phyloP scores from a whole-genome alignment of 2,888 invertebrate genomes.

The Eilema caniola region DNA sequence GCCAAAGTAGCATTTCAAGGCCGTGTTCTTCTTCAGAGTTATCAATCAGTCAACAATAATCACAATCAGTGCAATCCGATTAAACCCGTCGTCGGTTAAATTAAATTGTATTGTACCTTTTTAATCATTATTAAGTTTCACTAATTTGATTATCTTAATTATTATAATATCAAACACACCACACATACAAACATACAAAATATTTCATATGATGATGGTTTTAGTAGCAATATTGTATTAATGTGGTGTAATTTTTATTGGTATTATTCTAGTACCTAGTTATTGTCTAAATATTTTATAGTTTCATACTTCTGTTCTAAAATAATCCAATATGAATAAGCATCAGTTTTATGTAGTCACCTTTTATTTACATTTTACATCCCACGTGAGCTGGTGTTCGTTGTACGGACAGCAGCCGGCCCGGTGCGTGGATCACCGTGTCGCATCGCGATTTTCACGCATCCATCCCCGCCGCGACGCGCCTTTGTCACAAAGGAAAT shows the following conservation, averaged over 20 bases:
- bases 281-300: background rate
- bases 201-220: too few relatives aligned
- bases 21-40: too few relatives aligned
- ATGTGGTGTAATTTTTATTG: background rate
- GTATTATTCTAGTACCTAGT: background rate
- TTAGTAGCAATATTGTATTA: too few relatives aligned
- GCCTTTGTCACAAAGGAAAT: conserved; percentile 87
- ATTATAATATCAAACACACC: too few relatives aligned
- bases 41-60: too few relatives aligned
- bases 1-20: too few relatives aligned
- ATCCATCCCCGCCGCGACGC: conserved; percentile 82
- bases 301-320: background rate
- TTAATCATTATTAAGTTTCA: too few relatives aligned
- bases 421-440: conserved; percentile 81
- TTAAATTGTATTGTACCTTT: too few relatives aligned
- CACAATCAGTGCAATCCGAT: too few relatives aligned
- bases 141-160: too few relatives aligned
- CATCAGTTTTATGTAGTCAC: conserved; percentile 27
- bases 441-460: conserved; percentile 86
- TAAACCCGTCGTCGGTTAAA: too few relatives aligned
- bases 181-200: too few relatives aligned
- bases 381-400: conserved; percentile 49
- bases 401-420: conserved; percentile 51
- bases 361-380: conserved; percentile 47
- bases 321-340: conserved; percentile 18